Conservation (phyloP, 1,140 invertebrate genomes). For the Zaprionus kolodkinae region DNA sequence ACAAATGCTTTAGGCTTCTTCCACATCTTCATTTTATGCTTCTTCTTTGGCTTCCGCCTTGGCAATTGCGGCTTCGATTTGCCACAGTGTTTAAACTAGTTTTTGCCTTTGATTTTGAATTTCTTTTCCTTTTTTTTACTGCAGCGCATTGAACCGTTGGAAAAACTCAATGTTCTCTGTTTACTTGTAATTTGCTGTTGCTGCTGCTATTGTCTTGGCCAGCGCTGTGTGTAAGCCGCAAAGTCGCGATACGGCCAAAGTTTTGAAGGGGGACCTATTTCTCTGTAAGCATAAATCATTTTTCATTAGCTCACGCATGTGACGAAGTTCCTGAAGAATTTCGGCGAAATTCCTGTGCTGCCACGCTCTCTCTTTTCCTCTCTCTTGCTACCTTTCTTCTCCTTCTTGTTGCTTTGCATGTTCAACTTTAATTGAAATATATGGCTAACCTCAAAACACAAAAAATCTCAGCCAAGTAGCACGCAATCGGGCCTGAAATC, state of each 20-base stretch:
- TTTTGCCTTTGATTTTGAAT: not conserved
- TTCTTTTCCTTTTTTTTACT: constrained; percentile 39
- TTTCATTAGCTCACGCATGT: constrained; percentile 72
- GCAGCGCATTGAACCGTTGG: constrained; percentile 63
- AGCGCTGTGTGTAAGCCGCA: constrained; percentile 16
- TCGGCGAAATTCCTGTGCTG: constrained; percentile 22
- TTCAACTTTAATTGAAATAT: constrained; percentile 78
- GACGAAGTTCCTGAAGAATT: constrained; percentile 35
- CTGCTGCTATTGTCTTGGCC: constrained; percentile 37
- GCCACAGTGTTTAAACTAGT: constrained; percentile 67
- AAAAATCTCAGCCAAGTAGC: constrained; percentile 35
- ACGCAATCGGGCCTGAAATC: constrained; percentile 56
- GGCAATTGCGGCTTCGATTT: constrained; percentile 63
- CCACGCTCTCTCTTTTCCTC: not conserved
- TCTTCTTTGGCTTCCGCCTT: constrained; percentile 19
- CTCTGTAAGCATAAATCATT: constrained; percentile 58
- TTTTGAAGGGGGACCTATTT: too few relatives aligned
- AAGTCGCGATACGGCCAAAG: too few relatives aligned
- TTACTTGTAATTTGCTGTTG: constrained; percentile 22
- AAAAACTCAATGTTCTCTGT: constrained; percentile 66
- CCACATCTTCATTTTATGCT: too few relatives aligned
- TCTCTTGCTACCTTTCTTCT: not conserved
- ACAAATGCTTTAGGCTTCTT: not conserved
- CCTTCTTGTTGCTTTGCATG: constrained; percentile 65
- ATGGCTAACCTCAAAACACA: constrained; percentile 52